Evolutionary conservation across 2,888 invertebrate species (phyloP), one percentile per base, ranked within the genome.

Genomic region (Heliconius ethilla): DNA sequence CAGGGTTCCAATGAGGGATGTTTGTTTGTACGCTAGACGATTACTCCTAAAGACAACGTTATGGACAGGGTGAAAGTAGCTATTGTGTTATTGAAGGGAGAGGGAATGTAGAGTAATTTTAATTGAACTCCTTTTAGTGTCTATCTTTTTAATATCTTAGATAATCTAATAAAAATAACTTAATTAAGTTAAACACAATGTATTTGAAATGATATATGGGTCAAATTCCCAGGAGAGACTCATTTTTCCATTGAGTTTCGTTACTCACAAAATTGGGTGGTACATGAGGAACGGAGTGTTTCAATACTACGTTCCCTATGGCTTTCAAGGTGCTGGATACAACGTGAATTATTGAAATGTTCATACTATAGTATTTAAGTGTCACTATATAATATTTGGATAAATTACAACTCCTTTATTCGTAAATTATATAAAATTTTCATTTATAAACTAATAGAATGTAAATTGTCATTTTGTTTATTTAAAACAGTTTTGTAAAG

Each of bases 401-500:
- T 10, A 9, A 25, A 51, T 45, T 70, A 70, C 33, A 59, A 59
- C 13, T 3, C 3, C n/a, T 72, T 59, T 13, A 37, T 29, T 33
- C 18, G 29, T 29, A 29, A 5, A 29, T 0, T 5, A 29, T 29
- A 5, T 29, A 5, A 70, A 45, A 33, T 59, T 72, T 29, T 33
- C 27, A 25, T 70, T 27, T 29, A 29, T 37, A 11, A 2, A 40
- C 18, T 37, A 18, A 63, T 40, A 74, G 11, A 65, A 65, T 29
- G 7, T 65, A 63, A 40, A 40, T 9, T 55, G 27, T 63, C 27
- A 65, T 40, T 74, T 29, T 45, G 0, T 18, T 74, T 75, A 73
- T 76, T 69, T 66, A 45, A 55, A 75, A 75, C 76, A 70, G 59
- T 82, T 78, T 76, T 72, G 59, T 81, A 79, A 79, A 76, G 70